Base-by-base conservation (phyloP, 2,113 vertebrate genomes). In the Nycticryphes semicollaris region DNA sequence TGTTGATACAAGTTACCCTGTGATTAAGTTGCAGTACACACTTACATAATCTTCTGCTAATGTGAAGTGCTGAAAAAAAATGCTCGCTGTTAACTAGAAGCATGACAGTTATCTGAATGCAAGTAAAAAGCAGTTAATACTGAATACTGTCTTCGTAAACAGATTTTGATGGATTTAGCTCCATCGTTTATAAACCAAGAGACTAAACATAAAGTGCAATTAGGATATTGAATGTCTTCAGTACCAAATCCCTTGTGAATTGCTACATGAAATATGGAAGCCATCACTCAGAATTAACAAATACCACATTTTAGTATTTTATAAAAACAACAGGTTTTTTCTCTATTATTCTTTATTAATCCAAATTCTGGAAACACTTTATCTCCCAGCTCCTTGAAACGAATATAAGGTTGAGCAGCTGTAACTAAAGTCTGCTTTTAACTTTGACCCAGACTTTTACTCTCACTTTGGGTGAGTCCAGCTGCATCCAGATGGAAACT, bases 31-130 rank as follows among this genome's bases (percentile, higher is more conserved):
- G 25, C 85, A 84, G 50, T 23, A 88, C 31, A 67, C 54, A 66
- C 73, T 96, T 94, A 78, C 22, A 85, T 91, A 93, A 94, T 83
- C 53, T 66, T 83, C 75, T 90, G 75, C n/a, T 63, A 83, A 91
- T 56, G 41, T 24, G 10, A 90, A 87, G 41, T 45, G 67, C 48
- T 39, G 62, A 37, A 93, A 93, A 91, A 94, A 80, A 81, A 30
- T 5, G 35, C 39, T 91, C 48, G 57, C 53, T 93, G 33, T 80
- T 85, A 89, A 51, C 76, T 86, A 92, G 57, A 89, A 95, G n/a
- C 53, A 77, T 60, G 60, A 76, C 64, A 89, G 53, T 54, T 33
- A 90, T 60, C 39, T 63, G 48, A 95, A 81, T n/a, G 31, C 50
- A 84, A 77, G 37, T 51, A 68, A 72, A 93, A 91, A 54, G 30